Evolutionary conservation across 2,113 vertebrate species (phyloP).

Genomic region (Bos javanicus): DNA sequence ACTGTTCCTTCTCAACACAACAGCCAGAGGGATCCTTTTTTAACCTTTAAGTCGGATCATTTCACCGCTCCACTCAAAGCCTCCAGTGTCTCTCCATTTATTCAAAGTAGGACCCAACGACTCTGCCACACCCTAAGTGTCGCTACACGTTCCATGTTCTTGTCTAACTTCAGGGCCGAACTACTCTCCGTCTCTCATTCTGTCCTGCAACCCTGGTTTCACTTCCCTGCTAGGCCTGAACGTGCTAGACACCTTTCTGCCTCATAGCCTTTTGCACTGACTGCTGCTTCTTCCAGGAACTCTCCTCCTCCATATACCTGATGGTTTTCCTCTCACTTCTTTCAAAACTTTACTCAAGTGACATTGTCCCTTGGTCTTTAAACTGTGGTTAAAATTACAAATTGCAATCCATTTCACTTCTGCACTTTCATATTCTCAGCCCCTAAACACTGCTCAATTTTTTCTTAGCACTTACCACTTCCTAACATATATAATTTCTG

Average conservation of each 20-base stretch:
- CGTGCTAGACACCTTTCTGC: neutral
- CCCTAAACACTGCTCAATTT: neutral
- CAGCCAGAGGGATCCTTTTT: neutral
- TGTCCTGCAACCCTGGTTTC: neutral
- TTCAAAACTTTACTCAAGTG: neutral
- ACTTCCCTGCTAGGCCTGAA: neutral
- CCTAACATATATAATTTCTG: neutral
- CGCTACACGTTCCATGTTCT: neutral
- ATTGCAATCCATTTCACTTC: neutral
- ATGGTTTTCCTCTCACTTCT: neutral
- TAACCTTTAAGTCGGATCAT: neutral
- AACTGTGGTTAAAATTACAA: conserved; percentile 34
- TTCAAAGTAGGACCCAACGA: neutral
- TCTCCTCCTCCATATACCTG: neutral
- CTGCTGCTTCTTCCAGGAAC: neutral
- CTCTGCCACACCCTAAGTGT: neutral
- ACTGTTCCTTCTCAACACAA: neutral
- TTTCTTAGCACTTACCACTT: neutral
- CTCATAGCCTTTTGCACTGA: neutral
- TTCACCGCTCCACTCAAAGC: neutral
- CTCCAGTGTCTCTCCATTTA: neutral
- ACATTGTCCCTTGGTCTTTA: neutral
- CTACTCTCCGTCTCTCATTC: neutral
- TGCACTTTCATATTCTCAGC: neutral
- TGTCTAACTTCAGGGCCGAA: neutral